Percentiles rank a stretch among this genome's conserved stretches.
Evolutionary conservation across 2,888 invertebrate species (phyloP).

Genomic region (Brachyopa scutellaris): DNA sequence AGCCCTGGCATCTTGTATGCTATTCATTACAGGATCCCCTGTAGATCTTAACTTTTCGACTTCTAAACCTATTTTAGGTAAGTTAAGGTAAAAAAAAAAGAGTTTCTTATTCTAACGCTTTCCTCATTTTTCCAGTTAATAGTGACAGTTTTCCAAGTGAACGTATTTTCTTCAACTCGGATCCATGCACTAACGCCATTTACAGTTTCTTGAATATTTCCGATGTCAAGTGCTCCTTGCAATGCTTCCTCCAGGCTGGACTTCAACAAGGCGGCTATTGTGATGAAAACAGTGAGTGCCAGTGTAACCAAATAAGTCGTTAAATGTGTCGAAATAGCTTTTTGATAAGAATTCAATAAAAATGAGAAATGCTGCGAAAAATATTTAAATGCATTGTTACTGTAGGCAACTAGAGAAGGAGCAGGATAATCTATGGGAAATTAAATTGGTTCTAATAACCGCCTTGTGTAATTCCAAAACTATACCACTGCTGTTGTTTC

Average conservation of each 20-base stretch:
- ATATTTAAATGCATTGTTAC: too few species aligned
- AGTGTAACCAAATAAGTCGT: conserved; percentile 45
- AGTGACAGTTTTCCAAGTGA: not conserved
- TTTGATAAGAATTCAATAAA: too few species aligned
- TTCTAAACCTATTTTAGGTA: not conserved
- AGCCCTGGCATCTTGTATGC: conserved; percentile 1
- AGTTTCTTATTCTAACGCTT: not conserved
- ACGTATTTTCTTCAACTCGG: conserved; percentile 43
- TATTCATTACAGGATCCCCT: conserved; percentile 1
- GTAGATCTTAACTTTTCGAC: not conserved
- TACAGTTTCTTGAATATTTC: conserved; percentile 38
- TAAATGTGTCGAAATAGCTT: too few species aligned
- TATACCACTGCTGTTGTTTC: conserved; percentile 6
- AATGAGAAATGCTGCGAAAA: too few species aligned
- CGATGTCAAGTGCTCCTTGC: conserved; percentile 58
- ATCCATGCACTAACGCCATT: conserved; percentile 49
- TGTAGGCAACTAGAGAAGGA: too few species aligned
- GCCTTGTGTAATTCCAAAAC: not conserved
- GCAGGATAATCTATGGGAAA: too few species aligned
- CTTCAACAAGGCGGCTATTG: conserved; percentile 57
- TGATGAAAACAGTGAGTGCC: conserved; percentile 24
- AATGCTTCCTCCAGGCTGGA: conserved; percentile 56
- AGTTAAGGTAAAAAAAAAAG: not conserved
- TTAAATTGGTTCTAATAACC: not conserved
- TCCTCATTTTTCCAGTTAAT: conserved; percentile 9